phyloP scores from a whole-genome alignment of 2,113 vertebrate species.

The Perca schrenkii region DNA sequence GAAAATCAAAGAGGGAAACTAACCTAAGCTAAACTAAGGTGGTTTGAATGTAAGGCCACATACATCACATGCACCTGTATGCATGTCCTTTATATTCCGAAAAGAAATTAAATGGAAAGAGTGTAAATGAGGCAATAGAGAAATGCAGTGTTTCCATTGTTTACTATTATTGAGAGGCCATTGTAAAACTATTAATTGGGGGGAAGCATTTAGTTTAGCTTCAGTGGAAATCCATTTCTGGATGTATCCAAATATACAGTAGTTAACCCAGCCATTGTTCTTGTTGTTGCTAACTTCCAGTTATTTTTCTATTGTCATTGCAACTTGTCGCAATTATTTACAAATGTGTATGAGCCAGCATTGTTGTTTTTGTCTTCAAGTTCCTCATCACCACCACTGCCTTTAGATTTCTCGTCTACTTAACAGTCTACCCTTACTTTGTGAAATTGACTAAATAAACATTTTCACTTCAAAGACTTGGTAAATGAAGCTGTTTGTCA shows the following conservation, averaged over 20 bases:
- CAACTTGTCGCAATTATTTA: not conserved
- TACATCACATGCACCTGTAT: not conserved
- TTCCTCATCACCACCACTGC: not conserved
- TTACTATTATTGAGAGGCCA: not conserved
- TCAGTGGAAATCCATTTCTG: not conserved
- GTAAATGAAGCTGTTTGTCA: conserved; percentile 66
- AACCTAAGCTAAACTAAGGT: not conserved
- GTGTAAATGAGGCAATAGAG: not conserved
- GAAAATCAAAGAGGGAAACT: not conserved
- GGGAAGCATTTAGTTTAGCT: not conserved
- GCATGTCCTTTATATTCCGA: not conserved
- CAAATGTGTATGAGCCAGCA: not conserved
- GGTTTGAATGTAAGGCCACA: not conserved
- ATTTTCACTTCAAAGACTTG: conserved; percentile 45
- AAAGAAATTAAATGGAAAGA: not conserved
- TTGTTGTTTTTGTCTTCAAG: not conserved
- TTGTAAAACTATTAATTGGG: not conserved
- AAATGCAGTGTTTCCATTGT: not conserved
- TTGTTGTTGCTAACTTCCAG: not conserved
- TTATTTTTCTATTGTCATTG: not conserved
- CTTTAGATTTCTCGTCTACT: conserved; percentile 20
- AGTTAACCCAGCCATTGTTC: too few relatives aligned
- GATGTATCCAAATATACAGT: not conserved
- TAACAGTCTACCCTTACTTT: conserved; percentile 4
- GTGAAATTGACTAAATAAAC: conserved; percentile 19